phyloP scores from a whole-genome alignment of 2,113 vertebrate species.

The Naja naja region DNA sequence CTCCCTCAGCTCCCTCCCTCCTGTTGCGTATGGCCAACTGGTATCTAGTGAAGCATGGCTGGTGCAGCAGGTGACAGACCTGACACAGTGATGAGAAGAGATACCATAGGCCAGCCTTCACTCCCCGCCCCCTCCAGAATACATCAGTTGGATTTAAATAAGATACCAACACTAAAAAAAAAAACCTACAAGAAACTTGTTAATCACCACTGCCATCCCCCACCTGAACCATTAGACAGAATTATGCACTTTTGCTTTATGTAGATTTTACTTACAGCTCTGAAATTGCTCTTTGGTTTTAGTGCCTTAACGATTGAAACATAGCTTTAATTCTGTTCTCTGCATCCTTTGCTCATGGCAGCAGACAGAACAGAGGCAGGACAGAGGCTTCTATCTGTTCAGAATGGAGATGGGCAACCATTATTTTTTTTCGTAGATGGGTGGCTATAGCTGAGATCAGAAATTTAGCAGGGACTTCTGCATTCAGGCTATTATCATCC shows the following conservation, averaged over 20 bases:
- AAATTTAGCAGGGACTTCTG: not conserved
- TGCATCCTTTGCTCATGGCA: not conserved
- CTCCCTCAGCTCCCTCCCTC: not conserved
- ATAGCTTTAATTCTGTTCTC: not conserved
- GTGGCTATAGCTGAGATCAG: not conserved
- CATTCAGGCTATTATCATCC: not conserved
- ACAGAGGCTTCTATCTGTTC: not conserved
- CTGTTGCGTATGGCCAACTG: not conserved
- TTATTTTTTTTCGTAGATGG: not conserved
- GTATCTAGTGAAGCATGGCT: not conserved
- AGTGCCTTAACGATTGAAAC: not conserved
- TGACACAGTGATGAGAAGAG: not conserved
- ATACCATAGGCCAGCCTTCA: not conserved
- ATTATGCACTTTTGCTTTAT: not conserved
- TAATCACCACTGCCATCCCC: not conserved
- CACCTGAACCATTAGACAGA: not conserved
- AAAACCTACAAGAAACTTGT: not conserved
- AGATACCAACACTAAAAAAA: not conserved
- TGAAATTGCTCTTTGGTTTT: not conserved
- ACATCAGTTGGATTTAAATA: not conserved
- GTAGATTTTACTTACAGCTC: not conserved
- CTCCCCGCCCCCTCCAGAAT: not conserved
- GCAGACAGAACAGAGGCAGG: not conserved
- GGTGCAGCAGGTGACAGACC: not conserved
- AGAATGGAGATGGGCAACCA: not conserved